phyloP scores from a whole-genome alignment of 1,140 invertebrate species.

The Pogonus chalceus region DNA sequence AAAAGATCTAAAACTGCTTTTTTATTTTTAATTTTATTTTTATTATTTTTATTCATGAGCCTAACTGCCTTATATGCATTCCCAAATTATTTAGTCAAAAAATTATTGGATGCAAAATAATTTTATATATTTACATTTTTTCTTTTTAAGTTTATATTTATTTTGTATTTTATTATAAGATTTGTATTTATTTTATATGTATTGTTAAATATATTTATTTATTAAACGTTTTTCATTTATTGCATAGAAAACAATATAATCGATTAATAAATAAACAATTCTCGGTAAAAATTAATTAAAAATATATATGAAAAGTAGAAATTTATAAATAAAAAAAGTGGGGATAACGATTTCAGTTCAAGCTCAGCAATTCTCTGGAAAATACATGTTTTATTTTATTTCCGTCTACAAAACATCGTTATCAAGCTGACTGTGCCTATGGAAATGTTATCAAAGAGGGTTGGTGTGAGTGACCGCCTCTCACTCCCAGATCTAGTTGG shows the following conservation, averaged over 20 bases:
- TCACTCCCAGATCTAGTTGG: neutral
- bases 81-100: constrained; percentile 42
- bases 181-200: neutral
- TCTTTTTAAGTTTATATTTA: neutral
- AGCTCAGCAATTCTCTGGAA: too few relatives aligned
- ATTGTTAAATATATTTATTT: neutral
- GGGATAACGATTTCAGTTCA: too few relatives aligned
- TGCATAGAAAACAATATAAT: neutral
- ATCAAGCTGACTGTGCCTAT: neutral
- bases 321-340: neutral
- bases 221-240: neutral
- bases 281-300: neutral
- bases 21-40: constrained; percentile 27
- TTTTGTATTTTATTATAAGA: neutral
- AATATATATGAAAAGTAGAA: neutral
- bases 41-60: constrained; percentile 33
- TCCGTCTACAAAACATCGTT: neutral
- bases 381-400: neutral
- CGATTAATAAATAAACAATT: neutral
- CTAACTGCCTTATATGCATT: constrained; percentile 40
- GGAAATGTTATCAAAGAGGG: neutral
- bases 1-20: constrained; percentile 40
- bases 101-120: constrained; percentile 33
- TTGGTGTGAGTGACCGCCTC: neutral
- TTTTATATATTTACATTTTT: constrained; percentile 2